phyloP scores from a whole-genome alignment of 2,888 invertebrate genomes.

The Thera britannica region DNA sequence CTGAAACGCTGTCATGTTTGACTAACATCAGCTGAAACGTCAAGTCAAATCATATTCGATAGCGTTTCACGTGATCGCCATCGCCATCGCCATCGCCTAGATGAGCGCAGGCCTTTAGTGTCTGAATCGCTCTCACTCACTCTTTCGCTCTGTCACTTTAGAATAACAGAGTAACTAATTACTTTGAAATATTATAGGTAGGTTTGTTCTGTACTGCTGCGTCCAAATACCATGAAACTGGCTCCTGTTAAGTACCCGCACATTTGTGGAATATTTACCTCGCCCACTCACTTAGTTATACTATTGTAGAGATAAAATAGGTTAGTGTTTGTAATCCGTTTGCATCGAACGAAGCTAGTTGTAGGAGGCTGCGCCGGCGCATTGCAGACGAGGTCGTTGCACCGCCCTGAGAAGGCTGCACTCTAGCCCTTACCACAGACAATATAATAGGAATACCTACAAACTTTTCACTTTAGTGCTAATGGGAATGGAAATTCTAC shows the following conservation, averaged over 20 bases:
- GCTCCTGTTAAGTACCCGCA: constrained; percentile 7
- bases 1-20: too few species aligned
- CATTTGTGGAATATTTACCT: constrained; percentile 11
- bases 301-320: constrained; percentile 28
- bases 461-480: constrained; percentile 25
- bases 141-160: too few species aligned
- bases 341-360: constrained; percentile 49
- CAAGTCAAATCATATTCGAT: too few species aligned
- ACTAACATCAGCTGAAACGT: too few species aligned
- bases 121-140: too few species aligned
- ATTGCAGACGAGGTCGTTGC: constrained; percentile 70
- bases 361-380: constrained; percentile 64
- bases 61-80: too few species aligned
- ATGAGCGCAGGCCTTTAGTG: too few species aligned
- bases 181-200: neutral
- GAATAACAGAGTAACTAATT: neutral
- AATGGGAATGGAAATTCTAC: neutral
- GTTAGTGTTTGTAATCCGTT: constrained; percentile 27
- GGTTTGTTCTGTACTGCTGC: neutral
- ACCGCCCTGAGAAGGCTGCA: constrained; percentile 68
- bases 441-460: constrained; percentile 3
- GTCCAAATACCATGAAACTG: neutral
- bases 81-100: too few species aligned
- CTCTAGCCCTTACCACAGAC: constrained; percentile 59
- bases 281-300: neutral